Conservation (phyloP, 2,888 invertebrate genomes). For the Luffia ferchaultella region DNA sequence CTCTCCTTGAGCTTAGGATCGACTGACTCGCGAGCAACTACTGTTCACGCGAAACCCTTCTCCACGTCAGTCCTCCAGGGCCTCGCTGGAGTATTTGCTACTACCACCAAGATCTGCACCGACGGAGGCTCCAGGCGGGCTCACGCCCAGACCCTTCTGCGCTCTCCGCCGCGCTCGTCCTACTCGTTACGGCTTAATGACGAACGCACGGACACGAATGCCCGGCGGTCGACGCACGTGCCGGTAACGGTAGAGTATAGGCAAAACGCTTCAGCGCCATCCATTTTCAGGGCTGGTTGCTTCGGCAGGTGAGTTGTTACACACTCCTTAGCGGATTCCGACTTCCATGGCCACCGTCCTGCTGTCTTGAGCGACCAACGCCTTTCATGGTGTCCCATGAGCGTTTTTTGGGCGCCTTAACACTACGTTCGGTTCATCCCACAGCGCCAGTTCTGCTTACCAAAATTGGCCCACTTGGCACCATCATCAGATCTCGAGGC, state of each 20-base stretch:
- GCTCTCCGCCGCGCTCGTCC: slow-evolving; percentile 55
- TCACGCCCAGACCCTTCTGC: slow-evolving; percentile 66
- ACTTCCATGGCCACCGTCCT: slow-evolving; percentile 81
- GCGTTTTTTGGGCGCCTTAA: slow-evolving; percentile 73
- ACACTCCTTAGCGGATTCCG: slow-evolving; percentile 70
- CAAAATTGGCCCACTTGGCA: slow-evolving; percentile 77
- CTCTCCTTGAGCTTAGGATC: slow-evolving; percentile 66
- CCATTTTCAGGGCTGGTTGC: slow-evolving; percentile 73
- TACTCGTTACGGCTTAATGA: slow-evolving; percentile 69
- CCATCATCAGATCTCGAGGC: slow-evolving; percentile 61
- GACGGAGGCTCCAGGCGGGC: slow-evolving; percentile 58
- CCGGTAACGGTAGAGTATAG: slow-evolving; percentile 55
- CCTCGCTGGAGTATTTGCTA: slow-evolving; percentile 75
- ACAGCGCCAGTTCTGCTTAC: slow-evolving; percentile 84
- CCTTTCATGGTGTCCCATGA: slow-evolving; percentile 37
- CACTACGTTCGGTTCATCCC: slow-evolving; percentile 78
- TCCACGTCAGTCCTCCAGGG: slow-evolving; percentile 67
- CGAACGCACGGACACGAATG: slow-evolving; percentile 14
- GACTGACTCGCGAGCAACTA: slow-evolving; percentile 66
- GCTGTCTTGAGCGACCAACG: slow-evolving; percentile 71
- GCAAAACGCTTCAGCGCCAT: slow-evolving; percentile 67
- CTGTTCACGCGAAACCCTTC: slow-evolving; percentile 59
- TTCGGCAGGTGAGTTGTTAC: slow-evolving; percentile 70
- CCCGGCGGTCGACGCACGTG: slow-evolving; percentile 27
- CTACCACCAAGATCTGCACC: slow-evolving; percentile 74